Percentiles rank a stretch among this genome's conserved stretches.
phyloP scores from a whole-genome alignment of 2,113 vertebrate genomes.

The Oxyruncus cristatus region DNA sequence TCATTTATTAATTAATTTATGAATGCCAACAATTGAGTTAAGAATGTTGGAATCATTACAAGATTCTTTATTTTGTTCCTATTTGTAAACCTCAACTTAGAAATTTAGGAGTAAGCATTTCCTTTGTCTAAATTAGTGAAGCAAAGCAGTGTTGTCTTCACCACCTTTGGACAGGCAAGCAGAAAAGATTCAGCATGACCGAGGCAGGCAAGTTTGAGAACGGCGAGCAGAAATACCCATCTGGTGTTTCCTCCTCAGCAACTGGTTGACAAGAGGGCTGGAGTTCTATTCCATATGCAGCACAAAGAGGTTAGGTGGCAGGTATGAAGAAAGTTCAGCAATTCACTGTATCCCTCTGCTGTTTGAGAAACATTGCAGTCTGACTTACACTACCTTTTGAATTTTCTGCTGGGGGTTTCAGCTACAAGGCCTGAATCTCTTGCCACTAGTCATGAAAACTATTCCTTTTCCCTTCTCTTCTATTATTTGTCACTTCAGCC shows the following conservation, averaged over 20 bases:
- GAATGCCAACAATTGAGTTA: background rate
- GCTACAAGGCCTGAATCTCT: background rate
- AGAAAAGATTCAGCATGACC: background rate
- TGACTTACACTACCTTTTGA: background rate
- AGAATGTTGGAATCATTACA: background rate
- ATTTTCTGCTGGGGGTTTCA: background rate
- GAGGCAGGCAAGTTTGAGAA: background rate
- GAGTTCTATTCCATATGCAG: background rate
- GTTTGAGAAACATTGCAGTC: background rate
- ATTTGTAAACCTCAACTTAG: background rate
- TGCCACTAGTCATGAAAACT: background rate
- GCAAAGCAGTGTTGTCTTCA: background rate
- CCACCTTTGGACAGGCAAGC: background rate
- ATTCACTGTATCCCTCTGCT: background rate
- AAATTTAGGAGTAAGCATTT: background rate
- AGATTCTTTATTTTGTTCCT: background rate
- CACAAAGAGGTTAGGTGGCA: background rate
- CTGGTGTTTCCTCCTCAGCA: background rate
- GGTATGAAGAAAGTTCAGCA: background rate
- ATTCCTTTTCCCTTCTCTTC: background rate
- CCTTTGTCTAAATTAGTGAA: background rate
- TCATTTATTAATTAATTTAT: background rate
- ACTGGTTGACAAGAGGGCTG: background rate
- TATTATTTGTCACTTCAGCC: background rate
- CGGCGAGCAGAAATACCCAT: background rate